Base-by-base conservation (phyloP, 2,888 invertebrate genomes). In the Atrina japonica region DNA sequence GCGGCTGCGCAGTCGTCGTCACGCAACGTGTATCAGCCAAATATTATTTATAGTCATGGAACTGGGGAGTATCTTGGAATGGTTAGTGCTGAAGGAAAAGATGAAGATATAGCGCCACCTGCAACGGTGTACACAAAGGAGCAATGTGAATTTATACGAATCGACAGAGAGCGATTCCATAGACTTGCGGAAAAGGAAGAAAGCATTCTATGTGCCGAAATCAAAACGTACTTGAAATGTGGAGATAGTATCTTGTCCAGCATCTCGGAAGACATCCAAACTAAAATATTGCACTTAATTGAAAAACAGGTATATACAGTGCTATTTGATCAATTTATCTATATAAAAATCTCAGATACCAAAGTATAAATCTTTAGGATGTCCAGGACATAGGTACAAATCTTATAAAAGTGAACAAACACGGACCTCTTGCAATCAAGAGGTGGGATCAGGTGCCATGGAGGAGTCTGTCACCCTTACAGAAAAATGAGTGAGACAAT, bases 31-130 rank as follows among this genome's bases (percentile, higher is more conserved):
- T 86, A 80, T 56, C 84, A 87, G 52, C 85, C 87, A 0, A 83
- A 86, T 65, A 85, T 87, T n/a, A 80, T 86, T 29, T 87, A 87
- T 75, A 84, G 79, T 50, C 87, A 87, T 55, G 84, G 84, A 0
- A 82, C 83, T 5, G 87, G 85, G 18, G 87, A 87, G 68, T 87
- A 85, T 56, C 73, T 87, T 6, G 86, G 86, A 0, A 76, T 86
- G 29, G 83, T 86, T 14, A 83, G 82, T 60, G 75, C 83, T 18
- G 85, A 85, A 52, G 84, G 84, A 2, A 69, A 77, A 6, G 70
- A 71, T 6, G 85, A 84, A 40, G 86, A 87, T 41, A 71, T 87
- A 6, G 77, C 85, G 9, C 85, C 87, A 25, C 86, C 87, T 5
- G 82, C 83, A 9, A 84, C 86, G 0, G 78, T 87, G 6, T 84